phyloP scores from a whole-genome alignment of 2,888 invertebrate genomes.

The Nemoura dubitans region DNA sequence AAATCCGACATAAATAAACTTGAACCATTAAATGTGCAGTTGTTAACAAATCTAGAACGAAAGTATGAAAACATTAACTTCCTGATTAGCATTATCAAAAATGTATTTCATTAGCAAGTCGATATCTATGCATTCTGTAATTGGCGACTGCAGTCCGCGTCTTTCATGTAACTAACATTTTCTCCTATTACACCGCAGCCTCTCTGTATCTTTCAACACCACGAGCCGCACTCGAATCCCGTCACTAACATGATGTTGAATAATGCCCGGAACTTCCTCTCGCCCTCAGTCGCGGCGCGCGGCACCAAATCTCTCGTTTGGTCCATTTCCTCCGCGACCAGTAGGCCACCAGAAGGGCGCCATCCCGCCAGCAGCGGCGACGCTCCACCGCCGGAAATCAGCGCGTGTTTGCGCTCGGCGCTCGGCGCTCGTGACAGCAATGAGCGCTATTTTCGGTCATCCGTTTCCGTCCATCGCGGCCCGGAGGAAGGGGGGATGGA shows the following conservation, averaged over 20 bases:
- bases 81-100: neutral
- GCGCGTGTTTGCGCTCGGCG: neutral
- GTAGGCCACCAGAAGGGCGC: neutral
- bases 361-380: neutral
- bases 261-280: neutral
- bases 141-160: neutral
- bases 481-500: neutral
- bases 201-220: neutral
- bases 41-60: neutral
- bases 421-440: conserved; percentile 21
- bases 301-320: conserved; percentile 14
- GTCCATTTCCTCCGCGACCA: conserved; percentile 24
- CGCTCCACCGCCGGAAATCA: conserved; percentile 14
- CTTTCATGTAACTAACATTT: neutral
- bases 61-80: neutral
- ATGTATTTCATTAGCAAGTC: neutral
- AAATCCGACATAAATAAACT: neutral
- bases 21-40: neutral
- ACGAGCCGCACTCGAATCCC: neutral
- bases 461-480: conserved; percentile 39
- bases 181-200: neutral
- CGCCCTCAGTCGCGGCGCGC: neutral
- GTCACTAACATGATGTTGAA: neutral
- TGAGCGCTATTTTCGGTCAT: conserved; percentile 42
- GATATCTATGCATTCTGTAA: neutral